Evolutionary conservation across 1,140 invertebrate genomes (phyloP).

Genomic region (Aphaenogaster floridana): DNA sequence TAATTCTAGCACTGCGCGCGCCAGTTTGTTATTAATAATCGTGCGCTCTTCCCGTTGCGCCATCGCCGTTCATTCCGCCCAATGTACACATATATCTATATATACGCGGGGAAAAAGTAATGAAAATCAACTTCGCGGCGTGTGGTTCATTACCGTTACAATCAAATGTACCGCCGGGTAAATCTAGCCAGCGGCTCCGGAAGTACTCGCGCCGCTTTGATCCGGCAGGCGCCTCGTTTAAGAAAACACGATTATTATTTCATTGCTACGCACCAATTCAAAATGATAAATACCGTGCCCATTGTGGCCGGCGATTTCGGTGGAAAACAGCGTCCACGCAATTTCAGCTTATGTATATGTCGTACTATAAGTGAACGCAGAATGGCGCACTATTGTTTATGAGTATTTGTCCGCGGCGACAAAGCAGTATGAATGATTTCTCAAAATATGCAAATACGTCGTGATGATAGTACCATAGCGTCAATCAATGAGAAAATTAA

Average conservation of each 20-base stretch:
- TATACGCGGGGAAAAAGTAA: constrained; percentile 14
- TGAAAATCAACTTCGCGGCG: constrained; percentile 44
- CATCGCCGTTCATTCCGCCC: constrained; percentile 27
- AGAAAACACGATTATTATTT: constrained; percentile 61
- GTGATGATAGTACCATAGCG: not conserved
- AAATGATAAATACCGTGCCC: constrained; percentile 38
- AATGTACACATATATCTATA: not conserved
- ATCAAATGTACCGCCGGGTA: constrained; percentile 18
- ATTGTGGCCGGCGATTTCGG: constrained; percentile 24
- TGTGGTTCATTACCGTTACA: constrained; percentile 49
- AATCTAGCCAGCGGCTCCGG: constrained; percentile 8
- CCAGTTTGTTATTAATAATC: constrained; percentile 63
- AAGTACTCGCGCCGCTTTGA: constrained; percentile 38
- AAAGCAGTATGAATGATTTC: not conserved
- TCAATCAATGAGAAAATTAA: not conserved
- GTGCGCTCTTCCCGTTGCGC: not conserved
- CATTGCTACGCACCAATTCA: constrained; percentile 32
- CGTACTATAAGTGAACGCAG: not conserved
- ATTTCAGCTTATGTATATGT: not conserved
- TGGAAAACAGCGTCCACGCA: not conserved
- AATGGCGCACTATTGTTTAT: constrained; percentile 6
- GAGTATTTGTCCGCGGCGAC: not conserved
- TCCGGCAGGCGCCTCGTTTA: constrained; percentile 12
- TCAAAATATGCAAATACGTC: not conserved
- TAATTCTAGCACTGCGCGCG: constrained; percentile 45